Evolutionary conservation across 2,888 invertebrate species (phyloP).

Genomic region (Nymphalis c-album): DNA sequence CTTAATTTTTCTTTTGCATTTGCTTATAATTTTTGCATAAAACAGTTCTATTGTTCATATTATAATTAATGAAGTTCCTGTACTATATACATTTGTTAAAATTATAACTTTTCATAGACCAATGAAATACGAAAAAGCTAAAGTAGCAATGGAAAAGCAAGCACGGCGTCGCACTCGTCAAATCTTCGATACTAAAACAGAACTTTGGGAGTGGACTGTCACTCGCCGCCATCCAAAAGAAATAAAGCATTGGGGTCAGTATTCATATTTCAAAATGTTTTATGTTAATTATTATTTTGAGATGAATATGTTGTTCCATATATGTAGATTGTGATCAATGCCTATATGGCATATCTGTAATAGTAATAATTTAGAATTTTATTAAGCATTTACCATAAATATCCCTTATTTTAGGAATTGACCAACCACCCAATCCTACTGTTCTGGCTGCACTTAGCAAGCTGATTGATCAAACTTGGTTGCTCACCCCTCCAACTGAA

Average conservation of each 20-base stretch:
- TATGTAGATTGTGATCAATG: too few relatives aligned
- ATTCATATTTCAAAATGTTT: not conserved
- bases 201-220: slow-evolving; percentile 68
- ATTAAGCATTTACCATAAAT: not conserved
- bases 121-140: slow-evolving; percentile 63
- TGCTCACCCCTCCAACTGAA: slow-evolving; percentile 62
- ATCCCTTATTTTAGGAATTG: slow-evolving; percentile 58
- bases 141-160: slow-evolving; percentile 60
- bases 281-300: not conserved
- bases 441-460: slow-evolving; percentile 63
- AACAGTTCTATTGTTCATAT: too few relatives aligned
- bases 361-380: too few relatives aligned
- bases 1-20: too few relatives aligned
- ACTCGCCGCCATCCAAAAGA: slow-evolving; percentile 69
- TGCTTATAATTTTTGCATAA: too few relatives aligned
- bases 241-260: slow-evolving; percentile 68
- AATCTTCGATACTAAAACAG: slow-evolving; percentile 59
- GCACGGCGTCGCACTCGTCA: slow-evolving; percentile 66
- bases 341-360: too few relatives aligned
- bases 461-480: slow-evolving; percentile 69
- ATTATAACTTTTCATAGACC: slow-evolving; percentile 47
- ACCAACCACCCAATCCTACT: slow-evolving; percentile 59
- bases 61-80: too few relatives aligned
- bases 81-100: too few relatives aligned
- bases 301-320: too few relatives aligned